A percentile compares a stretch with the other conserved stretches of the same genome.
Evolutionary conservation across 2,797 vertebrate species (phyloP).

Genomic region (Melanotaenia parkinsoni): DNA sequence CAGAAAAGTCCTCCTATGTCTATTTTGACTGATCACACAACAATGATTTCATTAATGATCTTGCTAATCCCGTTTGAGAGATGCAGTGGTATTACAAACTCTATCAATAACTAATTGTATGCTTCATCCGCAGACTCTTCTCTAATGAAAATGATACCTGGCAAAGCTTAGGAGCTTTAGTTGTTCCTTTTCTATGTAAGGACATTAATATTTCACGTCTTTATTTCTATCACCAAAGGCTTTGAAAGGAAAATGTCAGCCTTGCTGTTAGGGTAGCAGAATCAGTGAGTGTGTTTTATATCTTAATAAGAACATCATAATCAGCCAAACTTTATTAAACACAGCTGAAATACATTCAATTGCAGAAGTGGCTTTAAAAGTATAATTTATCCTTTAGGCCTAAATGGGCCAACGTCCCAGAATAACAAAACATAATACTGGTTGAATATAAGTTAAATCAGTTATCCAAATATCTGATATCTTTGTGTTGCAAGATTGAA

Average conservation of each 20-base stretch:
- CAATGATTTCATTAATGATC: not conserved
- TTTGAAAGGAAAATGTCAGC: not conserved
- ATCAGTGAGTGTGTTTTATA: not conserved
- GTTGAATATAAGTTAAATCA: not conserved
- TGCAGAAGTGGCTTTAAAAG: no score
- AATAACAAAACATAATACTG: not conserved
- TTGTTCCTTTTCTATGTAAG: not conserved
- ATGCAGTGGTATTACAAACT: not conserved
- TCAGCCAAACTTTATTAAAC: not conserved
- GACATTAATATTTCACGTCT: not conserved
- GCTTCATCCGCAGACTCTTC: not conserved
- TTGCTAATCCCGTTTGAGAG: not conserved
- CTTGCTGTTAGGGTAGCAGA: not conserved
- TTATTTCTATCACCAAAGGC: not conserved
- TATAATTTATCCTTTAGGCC: not conserved
- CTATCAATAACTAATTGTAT: not conserved
- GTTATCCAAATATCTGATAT: not conserved
- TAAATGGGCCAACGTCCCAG: not conserved
- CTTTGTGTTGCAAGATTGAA: not conserved
- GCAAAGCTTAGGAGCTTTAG: not conserved
- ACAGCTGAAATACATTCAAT: not conserved
- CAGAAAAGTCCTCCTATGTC: not conserved
- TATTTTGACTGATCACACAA: not conserved
- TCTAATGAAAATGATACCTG: not conserved
- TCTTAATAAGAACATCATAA: not conserved